These are phyloP conservation scores for Drosophila sp. DNA, from an alignment of 1,140 invertebrate genomes.

Conservation along the genomic window DNA sequence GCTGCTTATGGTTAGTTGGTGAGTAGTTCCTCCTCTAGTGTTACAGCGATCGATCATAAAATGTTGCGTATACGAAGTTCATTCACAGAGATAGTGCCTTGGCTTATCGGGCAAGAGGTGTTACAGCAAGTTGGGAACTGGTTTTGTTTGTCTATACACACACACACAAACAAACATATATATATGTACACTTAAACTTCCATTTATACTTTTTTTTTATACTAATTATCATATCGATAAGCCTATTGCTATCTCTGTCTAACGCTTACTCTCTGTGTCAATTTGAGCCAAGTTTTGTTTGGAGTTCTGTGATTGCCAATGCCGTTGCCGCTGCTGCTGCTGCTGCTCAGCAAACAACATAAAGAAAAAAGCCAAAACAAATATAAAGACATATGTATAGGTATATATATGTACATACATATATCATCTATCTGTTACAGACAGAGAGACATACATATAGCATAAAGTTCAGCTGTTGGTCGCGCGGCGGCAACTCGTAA, in stretches of 20 bases:
- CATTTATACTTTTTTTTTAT: conserved; percentile 50
- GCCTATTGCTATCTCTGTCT: conserved; percentile 1
- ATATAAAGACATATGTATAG: conserved; percentile 46
- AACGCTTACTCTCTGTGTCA: conserved; percentile 36
- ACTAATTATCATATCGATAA: conserved; percentile 79
- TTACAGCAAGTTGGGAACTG: conserved; percentile 43
- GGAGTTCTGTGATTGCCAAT: conserved; percentile 58
- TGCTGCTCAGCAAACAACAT: conserved; percentile 56
- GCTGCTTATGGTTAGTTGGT: neutral
- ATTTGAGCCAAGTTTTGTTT: conserved; percentile 50
- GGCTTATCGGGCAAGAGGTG: conserved; percentile 52
- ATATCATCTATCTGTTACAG: conserved; percentile 11
- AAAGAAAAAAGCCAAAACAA: conserved; percentile 51
- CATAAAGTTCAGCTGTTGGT: conserved; percentile 66
- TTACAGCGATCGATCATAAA: neutral
- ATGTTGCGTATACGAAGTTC: conserved; percentile 7
- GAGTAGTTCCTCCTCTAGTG: neutral
- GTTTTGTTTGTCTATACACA: conserved; percentile 41
- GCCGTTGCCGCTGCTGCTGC: conserved; percentile 11
- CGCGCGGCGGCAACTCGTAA: conserved; percentile 56
- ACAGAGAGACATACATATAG: conserved; percentile 39
- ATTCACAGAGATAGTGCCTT: conserved; percentile 17
- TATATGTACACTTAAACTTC: neutral
- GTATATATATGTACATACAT: conserved; percentile 20
- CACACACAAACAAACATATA: neutral